Evolutionary conservation across 92 coral and sea anemone genomes (phyloP).

Genomic region (Phenganax stokvisi): DNA sequence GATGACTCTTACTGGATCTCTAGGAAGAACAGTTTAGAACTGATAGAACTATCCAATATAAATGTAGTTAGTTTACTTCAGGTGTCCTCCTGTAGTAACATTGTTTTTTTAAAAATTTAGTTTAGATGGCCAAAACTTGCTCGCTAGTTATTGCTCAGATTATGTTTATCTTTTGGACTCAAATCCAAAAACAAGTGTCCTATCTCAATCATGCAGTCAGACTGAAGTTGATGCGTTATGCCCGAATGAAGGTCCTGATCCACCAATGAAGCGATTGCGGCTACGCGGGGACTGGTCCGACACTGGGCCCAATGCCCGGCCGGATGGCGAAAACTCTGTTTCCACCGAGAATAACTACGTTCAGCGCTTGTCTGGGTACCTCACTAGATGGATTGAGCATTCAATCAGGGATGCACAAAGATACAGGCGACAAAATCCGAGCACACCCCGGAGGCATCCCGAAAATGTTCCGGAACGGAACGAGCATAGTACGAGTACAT

Average conservation of each 20-base stretch:
- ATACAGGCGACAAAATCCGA: constrained; percentile 50
- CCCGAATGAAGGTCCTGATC: constrained; percentile 56
- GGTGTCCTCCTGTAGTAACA: neutral
- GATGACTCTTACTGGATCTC: constrained; percentile 2
- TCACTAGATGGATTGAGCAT: constrained; percentile 96
- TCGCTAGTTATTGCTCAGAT: constrained; percentile 92
- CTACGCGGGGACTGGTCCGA: constrained; percentile 99
- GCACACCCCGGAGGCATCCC: neutral
- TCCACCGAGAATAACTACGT: constrained; percentile 63
- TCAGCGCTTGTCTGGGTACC: constrained; percentile 97
- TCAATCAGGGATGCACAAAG: constrained; percentile 81
- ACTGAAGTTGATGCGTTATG: neutral
- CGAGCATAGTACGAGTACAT: neutral
- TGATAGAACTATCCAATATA: neutral
- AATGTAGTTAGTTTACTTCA: neutral
- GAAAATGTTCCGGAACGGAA: neutral
- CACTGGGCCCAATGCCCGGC: constrained; percentile 98
- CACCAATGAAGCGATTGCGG: constrained; percentile 81
- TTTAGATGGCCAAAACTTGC: constrained; percentile 77
- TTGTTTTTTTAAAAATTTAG: constrained; percentile 43
- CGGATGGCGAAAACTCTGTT: constrained; percentile 85
- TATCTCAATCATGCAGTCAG: neutral
- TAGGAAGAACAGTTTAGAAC: constrained; percentile 3
- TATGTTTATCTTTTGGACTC: constrained; percentile 73
- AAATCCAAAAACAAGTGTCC: constrained; percentile 48